Evolutionary conservation across 1,140 invertebrate species (phyloP).

Genomic region (Bombus terrestris): DNA sequence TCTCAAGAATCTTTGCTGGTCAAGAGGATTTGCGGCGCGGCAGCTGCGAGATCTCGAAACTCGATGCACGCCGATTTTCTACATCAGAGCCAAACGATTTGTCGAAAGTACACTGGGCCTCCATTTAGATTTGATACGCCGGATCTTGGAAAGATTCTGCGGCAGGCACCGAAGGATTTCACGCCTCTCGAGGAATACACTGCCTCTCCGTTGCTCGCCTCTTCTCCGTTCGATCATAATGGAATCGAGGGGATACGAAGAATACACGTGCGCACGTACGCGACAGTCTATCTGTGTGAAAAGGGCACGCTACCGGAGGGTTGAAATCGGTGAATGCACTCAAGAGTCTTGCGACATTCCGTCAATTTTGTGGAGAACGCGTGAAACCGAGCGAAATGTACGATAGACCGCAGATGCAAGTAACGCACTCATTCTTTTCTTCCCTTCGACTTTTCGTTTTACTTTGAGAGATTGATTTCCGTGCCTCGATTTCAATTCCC

Average conservation of each 20-base stretch:
- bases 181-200: constrained; percentile 63
- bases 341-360: background rate
- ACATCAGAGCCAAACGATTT: constrained; percentile 56
- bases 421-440: background rate
- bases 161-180: constrained; percentile 54
- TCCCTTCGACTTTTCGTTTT: background rate
- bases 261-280: constrained; percentile 6
- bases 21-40: constrained; percentile 34
- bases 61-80: constrained; percentile 61
- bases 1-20: constrained; percentile 24
- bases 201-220: background rate
- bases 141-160: constrained; percentile 35
- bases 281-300: constrained; percentile 20
- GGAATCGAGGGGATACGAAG: constrained; percentile 2
- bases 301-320: background rate
- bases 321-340: constrained; percentile 1
- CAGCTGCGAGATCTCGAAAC: constrained; percentile 51
- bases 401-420: constrained; percentile 24
- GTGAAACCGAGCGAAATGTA: constrained; percentile 29
- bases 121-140: constrained; percentile 58
- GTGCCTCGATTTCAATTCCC: background rate
- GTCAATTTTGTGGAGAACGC: constrained; percentile 19
- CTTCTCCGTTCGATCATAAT: constrained; percentile 38
- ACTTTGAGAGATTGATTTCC: background rate
- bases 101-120: constrained; percentile 39